Conservation (phyloP, 2,797 vertebrate species). For the Menidia menidia region DNA sequence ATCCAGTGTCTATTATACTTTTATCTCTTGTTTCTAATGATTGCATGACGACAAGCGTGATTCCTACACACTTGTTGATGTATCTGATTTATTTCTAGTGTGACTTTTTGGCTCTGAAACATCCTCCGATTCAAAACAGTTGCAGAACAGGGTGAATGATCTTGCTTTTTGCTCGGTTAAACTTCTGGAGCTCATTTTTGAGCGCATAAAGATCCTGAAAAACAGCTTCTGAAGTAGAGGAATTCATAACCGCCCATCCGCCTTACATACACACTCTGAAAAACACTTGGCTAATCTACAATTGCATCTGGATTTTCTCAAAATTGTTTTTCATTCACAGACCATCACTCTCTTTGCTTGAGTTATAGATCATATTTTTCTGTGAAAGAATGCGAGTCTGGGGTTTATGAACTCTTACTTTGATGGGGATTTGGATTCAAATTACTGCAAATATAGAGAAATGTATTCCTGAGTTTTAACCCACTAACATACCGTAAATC, state of each 20-base stretch:
- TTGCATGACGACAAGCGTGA: not conserved
- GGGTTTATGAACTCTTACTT: conserved; percentile 19
- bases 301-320: conserved; percentile 56
- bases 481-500: not conserved
- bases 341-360: not conserved
- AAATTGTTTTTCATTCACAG: conserved; percentile 27
- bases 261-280: conserved; percentile 25
- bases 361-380: conserved; percentile 37
- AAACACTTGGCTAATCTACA: conserved; percentile 31
- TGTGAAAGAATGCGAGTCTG: conserved; percentile 15
- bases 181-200: conserved; percentile 53
- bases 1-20: not conserved
- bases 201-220: conserved; percentile 41
- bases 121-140: conserved; percentile 14
- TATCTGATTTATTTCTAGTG: conserved; percentile 15
- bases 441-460: not conserved
- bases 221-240: conserved; percentile 61
- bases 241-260: conserved; percentile 45
- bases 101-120: conserved; percentile 18
- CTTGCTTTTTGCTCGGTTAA: conserved; percentile 7
- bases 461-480: not conserved
- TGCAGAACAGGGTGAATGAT: conserved; percentile 17
- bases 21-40: not conserved
- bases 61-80: conserved; percentile 4
- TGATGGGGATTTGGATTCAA: conserved; percentile 9